phyloP scores from a whole-genome alignment of 64 coral and sea anemone species.

The Exaiptasia diaphana region DNA sequence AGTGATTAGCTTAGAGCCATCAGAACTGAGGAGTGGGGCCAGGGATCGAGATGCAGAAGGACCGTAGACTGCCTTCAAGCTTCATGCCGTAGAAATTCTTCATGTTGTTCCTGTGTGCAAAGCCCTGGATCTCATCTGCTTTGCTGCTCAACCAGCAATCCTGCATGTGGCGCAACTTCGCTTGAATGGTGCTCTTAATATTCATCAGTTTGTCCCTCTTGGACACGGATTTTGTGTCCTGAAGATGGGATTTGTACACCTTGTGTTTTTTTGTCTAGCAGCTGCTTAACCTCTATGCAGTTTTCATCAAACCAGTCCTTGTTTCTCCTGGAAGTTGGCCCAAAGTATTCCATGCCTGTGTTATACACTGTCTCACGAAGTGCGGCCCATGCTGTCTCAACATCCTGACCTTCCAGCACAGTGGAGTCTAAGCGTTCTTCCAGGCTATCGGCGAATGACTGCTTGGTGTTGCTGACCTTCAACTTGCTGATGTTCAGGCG shows the following conservation, averaged over 20 bases:
- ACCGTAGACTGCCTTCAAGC: too few relatives aligned
- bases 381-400: not conserved
- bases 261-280: not conserved
- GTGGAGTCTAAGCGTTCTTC: not conserved
- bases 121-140: not conserved
- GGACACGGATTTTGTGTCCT: not conserved
- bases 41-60: too few relatives aligned
- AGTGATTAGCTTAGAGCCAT: too few relatives aligned
- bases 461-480: not conserved
- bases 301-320: not conserved
- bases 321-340: not conserved
- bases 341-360: not conserved
- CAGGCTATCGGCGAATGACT: too few relatives aligned
- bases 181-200: not conserved
- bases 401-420: not conserved
- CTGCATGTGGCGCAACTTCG: not conserved
- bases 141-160: not conserved
- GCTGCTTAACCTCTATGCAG: not conserved
- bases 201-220: not conserved
- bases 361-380: not conserved
- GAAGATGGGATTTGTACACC: not conserved
- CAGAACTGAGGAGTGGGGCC: too few relatives aligned
- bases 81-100: not conserved
- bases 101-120: not conserved
- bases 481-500: conserved; percentile 12